phyloP scores from a whole-genome alignment of 2,113 vertebrate species.

The Motacilla alba region DNA sequence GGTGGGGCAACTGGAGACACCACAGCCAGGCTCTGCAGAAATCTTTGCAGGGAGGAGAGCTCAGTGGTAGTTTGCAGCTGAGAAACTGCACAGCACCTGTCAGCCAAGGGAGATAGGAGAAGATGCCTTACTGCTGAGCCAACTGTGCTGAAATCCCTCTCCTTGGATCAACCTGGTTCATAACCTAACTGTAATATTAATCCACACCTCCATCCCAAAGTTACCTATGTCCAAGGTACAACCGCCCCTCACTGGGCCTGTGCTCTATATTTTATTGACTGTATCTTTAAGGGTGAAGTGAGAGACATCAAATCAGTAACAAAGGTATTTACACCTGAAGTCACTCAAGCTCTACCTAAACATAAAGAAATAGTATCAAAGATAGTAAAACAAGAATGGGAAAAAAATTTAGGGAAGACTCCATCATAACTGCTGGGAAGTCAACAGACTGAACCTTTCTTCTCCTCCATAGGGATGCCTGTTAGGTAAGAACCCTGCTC shows the following conservation, averaged over 20 bases:
- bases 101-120: not conserved
- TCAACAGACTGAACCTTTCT: not conserved
- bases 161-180: not conserved
- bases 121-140: not conserved
- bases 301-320: not conserved
- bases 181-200: not conserved
- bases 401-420: not conserved
- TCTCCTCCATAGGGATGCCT: not conserved
- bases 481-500: not conserved
- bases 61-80: not conserved
- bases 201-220: not conserved
- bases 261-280: not conserved
- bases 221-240: not conserved
- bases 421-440: not conserved
- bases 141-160: not conserved
- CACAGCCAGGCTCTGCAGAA: not conserved
- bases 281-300: rapidly evolving
- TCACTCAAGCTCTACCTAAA: not conserved
- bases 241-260: no score
- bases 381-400: not conserved
- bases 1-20: not conserved
- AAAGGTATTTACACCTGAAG: not conserved
- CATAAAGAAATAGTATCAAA: not conserved
- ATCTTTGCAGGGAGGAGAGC: not conserved
- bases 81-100: not conserved